Evolutionary conservation across 2,113 vertebrate species (phyloP), one percentile per base, ranked within the genome.

Genomic region (Sturnus vulgaris): DNA sequence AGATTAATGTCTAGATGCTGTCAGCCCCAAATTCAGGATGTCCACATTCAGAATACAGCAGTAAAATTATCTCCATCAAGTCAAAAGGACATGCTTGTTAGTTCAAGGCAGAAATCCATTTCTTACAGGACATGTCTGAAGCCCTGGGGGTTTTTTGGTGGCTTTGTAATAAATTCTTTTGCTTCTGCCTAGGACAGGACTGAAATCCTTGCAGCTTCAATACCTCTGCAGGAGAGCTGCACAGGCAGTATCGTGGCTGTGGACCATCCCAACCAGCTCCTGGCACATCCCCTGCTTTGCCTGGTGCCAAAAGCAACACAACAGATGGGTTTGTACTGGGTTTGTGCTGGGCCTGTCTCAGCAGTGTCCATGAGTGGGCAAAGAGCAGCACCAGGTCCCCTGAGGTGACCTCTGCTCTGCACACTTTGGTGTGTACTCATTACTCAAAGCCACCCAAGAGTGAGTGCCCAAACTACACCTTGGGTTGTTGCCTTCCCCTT

Each of bases 371-470:
- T 2, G 31, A 69, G 57, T 1, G 0, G 46, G 71, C 33, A 61
- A 64, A 65, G 12, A 59, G 44, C 86, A 59, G 7, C 2, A 33
- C 8, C 12, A 39, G 57, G 42, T 47, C 35, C n/a, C n/a, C n/a
- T 14, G 59, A 85, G 44, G 84, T 5, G 8, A 31, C 44, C 27
- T 55, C 61, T 64, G 78, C 50, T n/a, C 73, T 40, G 52, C 8
- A 37, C 37, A 35, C 59, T 44, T 0, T 2, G 21, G 9, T 4
- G 7, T 16, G 46, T 25, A 16, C 57, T 25, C 7, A 0, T 23
- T 30, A 19, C 68, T 63, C 80, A 39, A 2, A 66, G 61, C 37
- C 55, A 64, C 63, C 71, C 23, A 33, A 37, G 63, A 85, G 15
- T 0, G 1, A 80, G 60, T 3, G 16, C 55, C 37, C 23, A 6